Conservation (phyloP, 2,113 vertebrate species). For the Chauna torquata region DNA sequence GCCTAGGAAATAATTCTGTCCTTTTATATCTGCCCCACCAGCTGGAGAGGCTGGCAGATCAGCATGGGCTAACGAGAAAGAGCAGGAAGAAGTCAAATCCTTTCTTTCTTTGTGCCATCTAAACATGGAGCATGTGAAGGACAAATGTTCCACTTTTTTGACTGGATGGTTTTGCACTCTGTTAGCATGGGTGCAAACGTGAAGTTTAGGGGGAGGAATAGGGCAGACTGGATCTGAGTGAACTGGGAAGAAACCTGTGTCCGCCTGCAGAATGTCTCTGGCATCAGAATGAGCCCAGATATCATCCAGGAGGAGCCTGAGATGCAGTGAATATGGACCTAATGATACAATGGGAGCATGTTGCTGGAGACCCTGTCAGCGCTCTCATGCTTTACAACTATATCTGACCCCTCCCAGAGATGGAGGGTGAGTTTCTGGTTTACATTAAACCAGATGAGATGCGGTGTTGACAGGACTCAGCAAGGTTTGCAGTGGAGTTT, state of each 20-base stretch:
- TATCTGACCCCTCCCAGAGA: slow-evolving; percentile 46
- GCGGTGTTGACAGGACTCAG: slow-evolving; percentile 56
- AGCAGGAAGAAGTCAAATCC: background rate
- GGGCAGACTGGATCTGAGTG: background rate
- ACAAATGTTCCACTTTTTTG: background rate
- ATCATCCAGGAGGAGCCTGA: background rate
- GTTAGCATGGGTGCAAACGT: background rate
- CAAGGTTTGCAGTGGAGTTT: slow-evolving; percentile 11
- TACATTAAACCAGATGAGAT: slow-evolving; percentile 54
- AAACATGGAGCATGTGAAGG: background rate
- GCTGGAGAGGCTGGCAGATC: background rate
- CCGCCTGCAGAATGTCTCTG: background rate
- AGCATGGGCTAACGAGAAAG: background rate
- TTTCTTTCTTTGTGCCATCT: background rate
- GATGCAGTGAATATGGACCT: slow-evolving; percentile 18
- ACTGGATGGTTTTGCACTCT: background rate
- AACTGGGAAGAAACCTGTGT: background rate
- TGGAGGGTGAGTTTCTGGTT: slow-evolving; percentile 62
- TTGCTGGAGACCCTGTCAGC: slow-evolving; percentile 61
- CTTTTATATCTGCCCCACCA: background rate
- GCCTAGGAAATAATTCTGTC: background rate
- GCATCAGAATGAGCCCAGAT: background rate
- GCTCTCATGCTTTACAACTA: slow-evolving; percentile 55
- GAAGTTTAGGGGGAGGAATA: background rate
- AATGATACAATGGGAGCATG: slow-evolving; percentile 32